Evolutionary conservation across 2,888 invertebrate genomes (phyloP).

Genomic region (Pomacea canaliculata): DNA sequence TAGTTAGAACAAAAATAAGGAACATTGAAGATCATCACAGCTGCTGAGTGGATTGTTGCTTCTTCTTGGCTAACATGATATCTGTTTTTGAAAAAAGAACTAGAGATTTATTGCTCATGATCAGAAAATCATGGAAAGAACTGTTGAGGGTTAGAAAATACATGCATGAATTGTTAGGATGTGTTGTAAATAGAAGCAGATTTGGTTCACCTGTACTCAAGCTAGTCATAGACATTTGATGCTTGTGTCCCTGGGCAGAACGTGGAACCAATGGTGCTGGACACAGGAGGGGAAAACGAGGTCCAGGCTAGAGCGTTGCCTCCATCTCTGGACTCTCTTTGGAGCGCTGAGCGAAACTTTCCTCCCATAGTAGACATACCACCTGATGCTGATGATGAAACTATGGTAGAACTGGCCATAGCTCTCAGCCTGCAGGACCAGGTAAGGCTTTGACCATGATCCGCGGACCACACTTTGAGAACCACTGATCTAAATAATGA

Average conservation of each 20-base stretch:
- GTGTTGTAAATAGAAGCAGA: too few species aligned
- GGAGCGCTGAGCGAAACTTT: slow-evolving; percentile 72
- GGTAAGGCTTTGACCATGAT: slow-evolving; percentile 37
- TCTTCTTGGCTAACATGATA: too few species aligned
- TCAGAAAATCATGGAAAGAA: not conserved
- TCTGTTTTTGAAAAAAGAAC: too few species aligned
- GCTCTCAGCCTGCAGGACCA: slow-evolving; percentile 87
- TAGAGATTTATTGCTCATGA: too few species aligned
- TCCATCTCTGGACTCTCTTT: slow-evolving; percentile 70
- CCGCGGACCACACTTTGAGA: too few species aligned
- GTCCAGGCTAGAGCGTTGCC: slow-evolving; percentile 43
- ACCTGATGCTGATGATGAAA: slow-evolving; percentile 95
- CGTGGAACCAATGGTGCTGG: slow-evolving; percentile 57
- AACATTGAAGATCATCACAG: too few species aligned
- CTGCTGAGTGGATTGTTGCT: not conserved
- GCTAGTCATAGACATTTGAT: not conserved
- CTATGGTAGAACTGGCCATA: slow-evolving; percentile 96
- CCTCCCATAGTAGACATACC: slow-evolving; percentile 88
- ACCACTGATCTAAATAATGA: too few species aligned
- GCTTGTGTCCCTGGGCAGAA: slow-evolving; percentile 3
- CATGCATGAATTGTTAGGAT: too few species aligned
- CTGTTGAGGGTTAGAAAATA: slow-evolving; percentile 2
- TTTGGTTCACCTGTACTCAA: too few species aligned
- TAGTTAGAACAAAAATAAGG: too few species aligned
- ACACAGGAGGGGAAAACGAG: slow-evolving; percentile 44